Base-by-base conservation (phyloP, 2,113 vertebrate genomes). In the Willisornis vidua region DNA sequence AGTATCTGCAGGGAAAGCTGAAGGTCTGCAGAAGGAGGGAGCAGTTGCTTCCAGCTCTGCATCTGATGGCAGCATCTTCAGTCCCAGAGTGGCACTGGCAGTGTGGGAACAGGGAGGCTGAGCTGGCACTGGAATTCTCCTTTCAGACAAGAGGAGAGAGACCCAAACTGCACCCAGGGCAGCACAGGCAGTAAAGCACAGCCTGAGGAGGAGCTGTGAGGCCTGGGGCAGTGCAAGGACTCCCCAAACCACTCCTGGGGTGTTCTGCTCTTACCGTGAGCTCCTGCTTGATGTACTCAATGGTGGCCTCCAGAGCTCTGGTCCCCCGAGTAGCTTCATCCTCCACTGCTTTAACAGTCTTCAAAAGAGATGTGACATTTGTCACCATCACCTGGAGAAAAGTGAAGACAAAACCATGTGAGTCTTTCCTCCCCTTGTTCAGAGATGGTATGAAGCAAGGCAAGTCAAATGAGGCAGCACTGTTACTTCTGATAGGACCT, bases 331-430 rank as follows among this genome's bases (percentile, higher is more conserved):
- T 99, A 48, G 99, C 99, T 97, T 99, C 99, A 70, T 99, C 99
- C 97, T 99, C 99, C 61, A 99, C 99, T 0, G 99, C 99, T 98
- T 99, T 99, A 94, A 99, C 99, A 5, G 99, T 99, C 98, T 99
- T 99, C 94, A 99, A 98, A 84, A 99, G 99, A 5, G 99, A 99
- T 12, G 99, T 99, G 92, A 99, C 99, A 20, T 99, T 99, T 80
- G 99, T 99, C 92, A 99, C 99, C 99, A 99, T 99, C 85, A 99
- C 99, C 99, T 99, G 94, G 52, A 95, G 12, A 41, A 85, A 79
- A 77, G 29, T 15, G 41, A 94, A 74, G 58, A 95, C 25, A 58
- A 80, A 55, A 52, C 28, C 1, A 37, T 0, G 3, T 22, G 39
- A 89, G 35, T 76, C 25, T 28, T 93, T 71, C 51, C 17, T 66